These are phyloP conservation scores for Propithecus coquereli DNA, from an alignment of 2,113 vertebrate genomes.

Conservation along the genomic window DNA sequence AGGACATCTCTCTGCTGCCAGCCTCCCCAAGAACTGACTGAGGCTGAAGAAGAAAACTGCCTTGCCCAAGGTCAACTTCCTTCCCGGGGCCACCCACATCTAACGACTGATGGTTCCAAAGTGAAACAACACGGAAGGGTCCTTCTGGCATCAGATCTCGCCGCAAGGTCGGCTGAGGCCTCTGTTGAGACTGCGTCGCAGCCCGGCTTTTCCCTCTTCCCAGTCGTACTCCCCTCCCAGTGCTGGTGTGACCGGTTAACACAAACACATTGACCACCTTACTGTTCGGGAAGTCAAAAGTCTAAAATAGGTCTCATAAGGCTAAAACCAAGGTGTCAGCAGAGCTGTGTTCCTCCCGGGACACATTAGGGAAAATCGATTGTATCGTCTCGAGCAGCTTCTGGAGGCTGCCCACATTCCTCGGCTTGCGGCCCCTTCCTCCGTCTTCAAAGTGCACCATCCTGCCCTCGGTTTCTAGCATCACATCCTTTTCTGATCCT, in stretches of 20 bases:
- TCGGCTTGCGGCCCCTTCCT: neutral
- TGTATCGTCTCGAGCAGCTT: neutral
- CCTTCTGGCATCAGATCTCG: neutral
- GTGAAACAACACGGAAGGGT: neutral
- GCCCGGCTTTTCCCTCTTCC: neutral
- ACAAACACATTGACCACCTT: neutral
- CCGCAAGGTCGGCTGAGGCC: accelerated
- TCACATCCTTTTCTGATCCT: neutral
- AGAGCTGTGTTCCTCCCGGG: neutral
- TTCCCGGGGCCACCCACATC: neutral
- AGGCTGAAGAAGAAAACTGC: neutral
- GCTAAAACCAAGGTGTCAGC: neutral
- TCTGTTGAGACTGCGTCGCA: neutral
- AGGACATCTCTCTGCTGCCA: neutral
- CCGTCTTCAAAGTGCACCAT: neutral
- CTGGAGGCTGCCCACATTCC: neutral
- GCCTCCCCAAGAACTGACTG: neutral
- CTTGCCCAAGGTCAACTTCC: neutral
- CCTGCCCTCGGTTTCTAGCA: neutral
- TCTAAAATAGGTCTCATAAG: neutral
- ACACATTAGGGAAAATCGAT: neutral
- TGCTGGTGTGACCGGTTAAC: neutral
- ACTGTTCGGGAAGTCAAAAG: neutral
- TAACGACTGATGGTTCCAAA: too few species aligned
- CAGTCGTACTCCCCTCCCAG: accelerated